Conservation (phyloP, 2,797 vertebrate genomes). For the Coreius guichenoti region DNA sequence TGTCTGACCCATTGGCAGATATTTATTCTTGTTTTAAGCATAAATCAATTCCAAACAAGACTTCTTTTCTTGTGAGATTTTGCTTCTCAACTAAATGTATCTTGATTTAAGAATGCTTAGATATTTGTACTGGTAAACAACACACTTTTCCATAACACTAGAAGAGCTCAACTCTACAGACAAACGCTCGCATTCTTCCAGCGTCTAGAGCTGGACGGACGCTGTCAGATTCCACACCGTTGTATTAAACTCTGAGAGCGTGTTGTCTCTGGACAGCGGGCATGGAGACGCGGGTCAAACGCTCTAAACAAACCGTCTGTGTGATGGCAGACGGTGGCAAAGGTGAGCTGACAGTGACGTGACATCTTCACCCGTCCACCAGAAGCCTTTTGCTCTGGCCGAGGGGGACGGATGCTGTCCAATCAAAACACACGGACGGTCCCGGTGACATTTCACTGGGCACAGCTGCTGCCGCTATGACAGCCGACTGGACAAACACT, state of each 20-base stretch:
- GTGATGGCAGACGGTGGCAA: conserved; percentile 74
- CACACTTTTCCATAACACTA: neutral
- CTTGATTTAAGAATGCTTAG: neutral
- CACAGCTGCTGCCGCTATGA: conserved; percentile 79
- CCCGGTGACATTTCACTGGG: conserved; percentile 79
- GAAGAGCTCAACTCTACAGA: conserved; percentile 3
- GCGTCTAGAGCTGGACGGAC: neutral
- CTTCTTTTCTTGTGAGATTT: neutral
- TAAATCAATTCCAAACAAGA: neutral
- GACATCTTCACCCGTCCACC: conserved; percentile 75
- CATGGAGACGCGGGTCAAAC: conserved; percentile 61
- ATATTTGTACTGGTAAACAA: neutral
- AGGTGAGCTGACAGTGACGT: conserved; percentile 77
- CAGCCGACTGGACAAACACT: conserved; percentile 75
- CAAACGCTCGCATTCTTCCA: neutral
- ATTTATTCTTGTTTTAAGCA: neutral
- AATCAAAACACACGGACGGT: conserved; percentile 74
- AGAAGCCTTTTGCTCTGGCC: conserved; percentile 70
- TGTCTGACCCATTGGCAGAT: too few species aligned
- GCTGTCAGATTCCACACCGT: conserved; percentile 38
- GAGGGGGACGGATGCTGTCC: conserved; percentile 74
- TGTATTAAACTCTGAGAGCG: conserved; percentile 28
- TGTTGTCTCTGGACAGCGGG: conserved; percentile 44
- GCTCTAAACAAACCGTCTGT: conserved; percentile 75
- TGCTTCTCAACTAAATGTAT: neutral